A percentile compares a stretch with the other conserved stretches of the same genome.
These are phyloP conservation scores for Hormaphis cornu DNA, from an alignment of 1,140 invertebrate species.

Conservation along the genomic window DNA sequence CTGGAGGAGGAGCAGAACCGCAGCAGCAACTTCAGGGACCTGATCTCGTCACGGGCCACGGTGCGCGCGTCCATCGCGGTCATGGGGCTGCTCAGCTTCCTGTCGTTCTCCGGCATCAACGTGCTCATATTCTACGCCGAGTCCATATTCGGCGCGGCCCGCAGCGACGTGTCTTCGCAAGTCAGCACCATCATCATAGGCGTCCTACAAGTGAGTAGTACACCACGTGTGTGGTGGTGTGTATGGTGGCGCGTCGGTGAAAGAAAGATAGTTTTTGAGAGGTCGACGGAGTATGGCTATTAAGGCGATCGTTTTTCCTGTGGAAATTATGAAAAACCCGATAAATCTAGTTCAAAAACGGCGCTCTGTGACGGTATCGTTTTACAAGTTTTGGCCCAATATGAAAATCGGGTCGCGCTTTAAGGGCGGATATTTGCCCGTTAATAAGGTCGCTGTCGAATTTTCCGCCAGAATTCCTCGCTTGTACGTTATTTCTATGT, in stretches of 20 bases:
- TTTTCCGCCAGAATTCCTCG: too few species aligned
- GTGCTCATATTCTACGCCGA: slow-evolving; percentile 61
- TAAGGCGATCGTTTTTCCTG: slow-evolving; percentile 52
- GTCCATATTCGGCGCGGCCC: slow-evolving; percentile 51
- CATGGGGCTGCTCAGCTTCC: slow-evolving; percentile 48
- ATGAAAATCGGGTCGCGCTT: too few species aligned
- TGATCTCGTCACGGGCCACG: slow-evolving; percentile 50
- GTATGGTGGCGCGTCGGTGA: slow-evolving; percentile 61
- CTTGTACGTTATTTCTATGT: too few species aligned
- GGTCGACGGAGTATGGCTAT: slow-evolving; percentile 51
- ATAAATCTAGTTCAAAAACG: too few species aligned
- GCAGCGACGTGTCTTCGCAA: slow-evolving; percentile 50
- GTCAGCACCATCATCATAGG: slow-evolving; percentile 57
- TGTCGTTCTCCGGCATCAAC: slow-evolving; percentile 49
- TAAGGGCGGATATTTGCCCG: too few species aligned
- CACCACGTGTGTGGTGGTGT: slow-evolving; percentile 42
- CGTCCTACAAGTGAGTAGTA: slow-evolving; percentile 45
- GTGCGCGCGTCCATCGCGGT: slow-evolving; percentile 60
- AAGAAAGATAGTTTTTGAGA: slow-evolving; percentile 57
- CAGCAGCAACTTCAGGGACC: slow-evolving; percentile 48
- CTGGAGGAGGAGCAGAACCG: slow-evolving; percentile 51
- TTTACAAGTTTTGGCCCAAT: too few species aligned
- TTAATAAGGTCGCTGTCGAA: too few species aligned
- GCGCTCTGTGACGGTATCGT: too few species aligned
- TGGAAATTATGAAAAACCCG: slow-evolving; percentile 50